Conservation (phyloP, 2,113 vertebrate genomes). For the Melanerpes aurifrons region DNA sequence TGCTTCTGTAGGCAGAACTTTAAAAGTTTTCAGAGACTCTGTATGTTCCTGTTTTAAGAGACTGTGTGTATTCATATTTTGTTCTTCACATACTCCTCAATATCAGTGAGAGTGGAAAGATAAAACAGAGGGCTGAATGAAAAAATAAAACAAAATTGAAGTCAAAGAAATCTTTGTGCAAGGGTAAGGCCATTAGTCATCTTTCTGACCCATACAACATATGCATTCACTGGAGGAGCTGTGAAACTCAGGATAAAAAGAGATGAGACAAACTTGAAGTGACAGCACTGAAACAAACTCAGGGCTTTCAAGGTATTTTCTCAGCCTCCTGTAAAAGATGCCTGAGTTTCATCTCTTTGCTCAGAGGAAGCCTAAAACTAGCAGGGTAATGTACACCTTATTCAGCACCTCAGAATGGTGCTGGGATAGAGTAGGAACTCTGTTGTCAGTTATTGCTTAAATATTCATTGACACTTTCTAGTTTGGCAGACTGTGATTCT, state of each 20-base stretch:
- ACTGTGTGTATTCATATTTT: neutral
- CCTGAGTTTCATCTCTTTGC: neutral
- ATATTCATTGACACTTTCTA: neutral
- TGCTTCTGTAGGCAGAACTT: neutral
- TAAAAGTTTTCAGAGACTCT: neutral
- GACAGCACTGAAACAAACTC: neutral
- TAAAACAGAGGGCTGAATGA: neutral
- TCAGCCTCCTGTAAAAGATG: neutral
- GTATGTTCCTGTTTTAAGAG: neutral
- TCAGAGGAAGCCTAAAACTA: neutral
- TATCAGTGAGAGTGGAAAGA: neutral
- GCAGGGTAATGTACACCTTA: neutral
- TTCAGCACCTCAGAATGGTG: neutral
- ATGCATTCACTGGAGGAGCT: neutral
- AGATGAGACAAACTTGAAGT: neutral
- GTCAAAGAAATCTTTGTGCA: neutral
- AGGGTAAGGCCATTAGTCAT: neutral
- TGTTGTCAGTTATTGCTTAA: neutral
- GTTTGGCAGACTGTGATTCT: rapidly evolving
- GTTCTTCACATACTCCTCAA: neutral
- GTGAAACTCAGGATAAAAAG: neutral
- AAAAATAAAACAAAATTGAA: neutral
- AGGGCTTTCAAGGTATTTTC: neutral
- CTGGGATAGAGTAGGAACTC: neutral
- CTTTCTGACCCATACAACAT: neutral